These are phyloP conservation scores for Myathropa florea DNA, from an alignment of 2,888 invertebrate species.

Conservation along the genomic window DNA sequence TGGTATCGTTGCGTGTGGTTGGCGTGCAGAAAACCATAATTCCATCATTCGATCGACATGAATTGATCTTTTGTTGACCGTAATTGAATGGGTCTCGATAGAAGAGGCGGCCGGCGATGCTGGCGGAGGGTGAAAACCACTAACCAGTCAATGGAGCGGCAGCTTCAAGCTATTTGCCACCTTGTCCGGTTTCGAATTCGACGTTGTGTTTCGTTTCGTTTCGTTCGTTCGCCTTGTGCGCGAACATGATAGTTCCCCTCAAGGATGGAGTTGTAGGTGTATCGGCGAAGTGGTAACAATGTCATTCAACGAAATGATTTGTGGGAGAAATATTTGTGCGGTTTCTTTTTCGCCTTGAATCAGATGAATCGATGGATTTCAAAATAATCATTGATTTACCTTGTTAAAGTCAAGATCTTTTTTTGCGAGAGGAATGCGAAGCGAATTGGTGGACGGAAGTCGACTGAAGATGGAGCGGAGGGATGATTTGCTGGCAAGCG, in stretches of 20 bases:
- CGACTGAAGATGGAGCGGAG: too few relatives aligned
- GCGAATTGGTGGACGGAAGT: too few relatives aligned
- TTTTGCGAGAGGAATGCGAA: too few relatives aligned
- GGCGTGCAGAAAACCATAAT: conserved; percentile 61
- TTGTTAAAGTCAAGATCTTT: too few relatives aligned
- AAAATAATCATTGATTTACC: not conserved
- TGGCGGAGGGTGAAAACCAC: conserved; percentile 3
- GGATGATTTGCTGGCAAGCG: too few relatives aligned
- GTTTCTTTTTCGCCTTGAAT: not conserved
- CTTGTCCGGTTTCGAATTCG: conserved; percentile 10
- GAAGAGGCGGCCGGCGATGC: not conserved
- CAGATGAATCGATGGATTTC: not conserved
- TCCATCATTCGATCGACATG: conserved; percentile 48
- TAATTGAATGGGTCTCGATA: conserved; percentile 42
- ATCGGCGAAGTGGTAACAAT: conserved; percentile 3
- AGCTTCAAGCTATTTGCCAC: conserved; percentile 52
- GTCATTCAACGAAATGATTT: conserved; percentile 41
- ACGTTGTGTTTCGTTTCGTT: not conserved
- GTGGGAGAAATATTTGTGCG: conserved; percentile 13
- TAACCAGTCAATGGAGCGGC: not conserved
- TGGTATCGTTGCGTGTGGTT: conserved; percentile 33
- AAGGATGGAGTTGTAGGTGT: conserved; percentile 3
- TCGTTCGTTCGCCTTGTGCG: conserved; percentile 4
- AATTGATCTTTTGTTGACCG: conserved; percentile 47
- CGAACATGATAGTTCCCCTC: conserved; percentile 31